These are phyloP conservation scores for Cardiocondyla obscurior DNA, from an alignment of 1,140 invertebrate genomes.

Conservation along the genomic window DNA sequence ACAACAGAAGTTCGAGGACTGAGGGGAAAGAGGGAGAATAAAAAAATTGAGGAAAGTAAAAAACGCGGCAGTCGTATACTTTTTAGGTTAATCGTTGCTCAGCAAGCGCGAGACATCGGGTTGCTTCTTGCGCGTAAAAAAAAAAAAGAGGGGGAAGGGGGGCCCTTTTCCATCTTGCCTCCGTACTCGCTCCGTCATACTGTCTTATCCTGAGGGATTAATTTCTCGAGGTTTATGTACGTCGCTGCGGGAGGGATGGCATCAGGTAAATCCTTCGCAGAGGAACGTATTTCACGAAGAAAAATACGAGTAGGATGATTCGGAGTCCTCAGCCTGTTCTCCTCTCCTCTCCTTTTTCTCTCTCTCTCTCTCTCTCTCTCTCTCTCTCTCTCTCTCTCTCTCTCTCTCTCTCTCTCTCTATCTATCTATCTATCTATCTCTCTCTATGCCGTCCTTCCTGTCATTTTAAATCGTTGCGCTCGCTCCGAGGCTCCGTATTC, in stretches of 20 bases:
- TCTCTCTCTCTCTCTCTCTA: neutral
- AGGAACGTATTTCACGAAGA: slow-evolving; percentile 66
- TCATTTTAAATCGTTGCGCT: slow-evolving; percentile 59
- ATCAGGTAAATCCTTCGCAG: slow-evolving; percentile 68
- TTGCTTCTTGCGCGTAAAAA: slow-evolving; percentile 60
- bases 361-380: neutral
- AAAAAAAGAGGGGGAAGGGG: slow-evolving; percentile 1
- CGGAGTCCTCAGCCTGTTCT: slow-evolving; percentile 26
- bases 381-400: neutral
- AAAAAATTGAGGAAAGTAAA: slow-evolving; percentile 22
- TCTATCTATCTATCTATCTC: neutral
- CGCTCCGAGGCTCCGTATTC: slow-evolving; percentile 33
- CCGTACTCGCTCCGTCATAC: slow-evolving; percentile 68
- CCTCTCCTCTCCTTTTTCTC: neutral
- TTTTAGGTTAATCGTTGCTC: slow-evolving; percentile 75
- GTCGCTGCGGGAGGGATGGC: slow-evolving; percentile 59
- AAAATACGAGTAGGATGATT: slow-evolving; percentile 67
- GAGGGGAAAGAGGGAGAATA: neutral
- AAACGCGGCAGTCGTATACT: slow-evolving; percentile 61
- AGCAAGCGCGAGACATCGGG: slow-evolving; percentile 70
- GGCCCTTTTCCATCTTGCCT: slow-evolving; percentile 63
- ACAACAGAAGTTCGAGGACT: neutral
- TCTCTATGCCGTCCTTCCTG: neutral
- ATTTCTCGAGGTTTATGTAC: slow-evolving; percentile 76
- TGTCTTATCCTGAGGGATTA: slow-evolving; percentile 76